These are phyloP conservation scores for Rhynchonema sp. DNA, from an alignment of 2,888 invertebrate genomes.

Conservation along the genomic window DNA sequence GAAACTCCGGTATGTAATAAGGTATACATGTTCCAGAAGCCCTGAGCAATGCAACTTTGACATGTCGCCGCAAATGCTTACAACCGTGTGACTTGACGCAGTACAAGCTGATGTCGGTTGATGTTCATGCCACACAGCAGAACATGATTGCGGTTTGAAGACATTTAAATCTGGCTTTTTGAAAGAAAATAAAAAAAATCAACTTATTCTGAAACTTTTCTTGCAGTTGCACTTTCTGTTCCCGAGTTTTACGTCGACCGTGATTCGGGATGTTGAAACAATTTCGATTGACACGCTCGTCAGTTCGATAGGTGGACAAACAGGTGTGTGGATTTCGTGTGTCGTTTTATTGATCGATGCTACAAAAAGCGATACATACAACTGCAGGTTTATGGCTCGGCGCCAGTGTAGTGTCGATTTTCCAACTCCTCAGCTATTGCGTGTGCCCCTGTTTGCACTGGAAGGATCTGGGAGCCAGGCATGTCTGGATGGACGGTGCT, in stretches of 20 bases:
- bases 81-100: neutral
- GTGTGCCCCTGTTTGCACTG: constrained; percentile 8
- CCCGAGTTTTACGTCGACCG: constrained; percentile 1
- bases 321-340: neutral
- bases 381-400: constrained; percentile 7
- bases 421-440: constrained; percentile 5
- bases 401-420: constrained; percentile 4
- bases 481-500: no score
- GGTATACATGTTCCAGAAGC: no score
- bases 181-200: no score
- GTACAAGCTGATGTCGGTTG: no score
- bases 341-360: neutral
- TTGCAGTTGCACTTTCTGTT: constrained; percentile 4
- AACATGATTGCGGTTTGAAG: no score
- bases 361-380: neutral
- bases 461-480: neutral
- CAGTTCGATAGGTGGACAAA: constrained; percentile 8
- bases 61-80: neutral
- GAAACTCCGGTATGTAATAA: no score
- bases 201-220: neutral
- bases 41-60: neutral
- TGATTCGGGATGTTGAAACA: constrained; percentile 3
- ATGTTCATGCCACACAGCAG: no score
- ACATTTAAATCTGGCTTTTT: no score
- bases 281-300: constrained; percentile 5